These are phyloP conservation scores for Sakesphorus luctuosus DNA, from an alignment of 2,113 vertebrate genomes.

Conservation along the genomic window DNA sequence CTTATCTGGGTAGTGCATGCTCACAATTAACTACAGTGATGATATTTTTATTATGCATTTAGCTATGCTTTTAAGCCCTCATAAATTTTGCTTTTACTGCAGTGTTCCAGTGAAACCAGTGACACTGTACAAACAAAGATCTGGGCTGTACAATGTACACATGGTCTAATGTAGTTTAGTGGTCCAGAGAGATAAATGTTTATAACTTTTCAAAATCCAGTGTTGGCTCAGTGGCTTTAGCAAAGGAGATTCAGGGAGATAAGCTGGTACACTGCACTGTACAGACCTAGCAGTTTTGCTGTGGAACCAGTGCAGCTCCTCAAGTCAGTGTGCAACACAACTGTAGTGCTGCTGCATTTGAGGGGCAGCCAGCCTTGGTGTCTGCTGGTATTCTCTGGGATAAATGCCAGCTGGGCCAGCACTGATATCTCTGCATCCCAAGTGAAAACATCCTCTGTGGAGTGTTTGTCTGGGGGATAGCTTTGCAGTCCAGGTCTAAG, in stretches of 20 bases:
- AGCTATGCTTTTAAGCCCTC: neutral
- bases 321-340: neutral
- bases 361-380: neutral
- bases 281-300: neutral
- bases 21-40: neutral
- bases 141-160: neutral
- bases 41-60: neutral
- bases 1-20: neutral
- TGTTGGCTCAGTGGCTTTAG: neutral
- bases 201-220: neutral
- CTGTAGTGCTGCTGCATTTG: fast-evolving
- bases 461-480: neutral
- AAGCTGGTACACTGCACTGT: neutral
- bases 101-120: neutral
- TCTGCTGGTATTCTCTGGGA: neutral
- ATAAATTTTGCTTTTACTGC: neutral
- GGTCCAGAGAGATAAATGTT: neutral
- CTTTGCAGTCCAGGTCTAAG: neutral
- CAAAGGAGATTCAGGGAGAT: neutral
- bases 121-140: neutral
- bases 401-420: neutral
- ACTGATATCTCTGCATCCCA: neutral
- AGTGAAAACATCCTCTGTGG: neutral
- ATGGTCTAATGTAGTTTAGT: neutral
- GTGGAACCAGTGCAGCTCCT: neutral